phyloP scores from a whole-genome alignment of 1,140 invertebrate species.

The Drosophila jambulina region DNA sequence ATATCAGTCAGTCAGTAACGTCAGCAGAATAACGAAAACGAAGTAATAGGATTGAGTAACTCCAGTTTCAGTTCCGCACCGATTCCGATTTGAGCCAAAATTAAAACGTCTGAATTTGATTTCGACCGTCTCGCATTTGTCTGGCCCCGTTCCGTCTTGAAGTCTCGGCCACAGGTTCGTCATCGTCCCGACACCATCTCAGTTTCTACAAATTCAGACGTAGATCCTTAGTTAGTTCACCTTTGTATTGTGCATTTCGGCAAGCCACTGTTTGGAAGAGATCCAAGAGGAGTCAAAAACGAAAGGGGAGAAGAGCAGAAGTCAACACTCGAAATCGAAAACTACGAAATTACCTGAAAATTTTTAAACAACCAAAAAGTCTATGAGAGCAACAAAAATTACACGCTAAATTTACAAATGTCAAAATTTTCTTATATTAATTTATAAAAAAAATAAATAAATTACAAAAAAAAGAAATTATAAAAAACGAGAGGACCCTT shows the following conservation, averaged over 20 bases:
- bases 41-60: constrained; percentile 50
- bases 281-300: constrained; percentile 29
- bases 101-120: constrained; percentile 83
- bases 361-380: constrained; percentile 72
- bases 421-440: constrained; percentile 75
- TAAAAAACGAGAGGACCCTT: constrained; percentile 36
- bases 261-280: constrained; percentile 59
- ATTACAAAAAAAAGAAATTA: constrained; percentile 29
- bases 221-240: constrained; percentile 73
- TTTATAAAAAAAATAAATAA: constrained; percentile 58
- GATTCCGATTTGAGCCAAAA: constrained; percentile 80
- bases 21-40: constrained; percentile 20
- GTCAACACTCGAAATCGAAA: constrained; percentile 62
- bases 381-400: constrained; percentile 63
- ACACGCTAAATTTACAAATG: constrained; percentile 71
- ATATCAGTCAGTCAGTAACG: constrained; percentile 55
- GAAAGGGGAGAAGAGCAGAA: constrained; percentile 31
- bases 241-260: constrained; percentile 73
- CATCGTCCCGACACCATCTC: constrained; percentile 64
- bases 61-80: constrained; percentile 67
- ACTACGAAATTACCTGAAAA: constrained; percentile 85
- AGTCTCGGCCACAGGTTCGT: constrained; percentile 72
- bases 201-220: constrained; percentile 84
- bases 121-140: constrained; percentile 49
- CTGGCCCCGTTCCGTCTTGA: constrained; percentile 71